Conservation (phyloP, 2,888 invertebrate species). For the Drosophila peninsularis region DNA sequence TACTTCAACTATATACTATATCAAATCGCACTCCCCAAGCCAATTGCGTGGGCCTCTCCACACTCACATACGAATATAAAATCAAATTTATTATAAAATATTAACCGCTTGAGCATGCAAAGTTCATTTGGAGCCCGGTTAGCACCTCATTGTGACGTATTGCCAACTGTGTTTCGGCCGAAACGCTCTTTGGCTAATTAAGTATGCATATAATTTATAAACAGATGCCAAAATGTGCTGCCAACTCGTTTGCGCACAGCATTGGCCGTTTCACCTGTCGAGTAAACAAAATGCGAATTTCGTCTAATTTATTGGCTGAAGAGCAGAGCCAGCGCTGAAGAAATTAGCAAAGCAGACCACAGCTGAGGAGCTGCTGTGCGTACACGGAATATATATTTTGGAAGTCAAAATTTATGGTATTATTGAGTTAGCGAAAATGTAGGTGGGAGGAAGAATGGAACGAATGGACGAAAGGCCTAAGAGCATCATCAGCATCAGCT, state of each 20-base stretch:
- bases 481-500: background rate
- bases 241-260: conserved; percentile 26
- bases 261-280: conserved; percentile 4
- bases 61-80: background rate
- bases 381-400: conserved; percentile 5
- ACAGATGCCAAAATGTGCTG: conserved; percentile 6
- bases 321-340: background rate
- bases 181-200: conserved; percentile 9
- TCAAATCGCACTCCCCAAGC: background rate
- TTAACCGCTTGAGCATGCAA: background rate
- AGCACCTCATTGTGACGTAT: background rate
- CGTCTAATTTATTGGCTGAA: conserved; percentile 10
- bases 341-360: background rate
- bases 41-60: background rate
- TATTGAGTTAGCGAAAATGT: background rate
- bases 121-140: background rate
- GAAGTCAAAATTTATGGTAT: background rate
- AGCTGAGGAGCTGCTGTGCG: background rate
- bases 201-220: conserved; percentile 15
- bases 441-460: background rate
- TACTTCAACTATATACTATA: background rate
- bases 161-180: conserved; percentile 1
- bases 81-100: background rate
- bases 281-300: conserved; percentile 32
- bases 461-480: background rate